Evolutionary conservation across 2,888 invertebrate species (phyloP), one percentile per base, ranked within the genome.

Genomic region (Molorchus minor): DNA sequence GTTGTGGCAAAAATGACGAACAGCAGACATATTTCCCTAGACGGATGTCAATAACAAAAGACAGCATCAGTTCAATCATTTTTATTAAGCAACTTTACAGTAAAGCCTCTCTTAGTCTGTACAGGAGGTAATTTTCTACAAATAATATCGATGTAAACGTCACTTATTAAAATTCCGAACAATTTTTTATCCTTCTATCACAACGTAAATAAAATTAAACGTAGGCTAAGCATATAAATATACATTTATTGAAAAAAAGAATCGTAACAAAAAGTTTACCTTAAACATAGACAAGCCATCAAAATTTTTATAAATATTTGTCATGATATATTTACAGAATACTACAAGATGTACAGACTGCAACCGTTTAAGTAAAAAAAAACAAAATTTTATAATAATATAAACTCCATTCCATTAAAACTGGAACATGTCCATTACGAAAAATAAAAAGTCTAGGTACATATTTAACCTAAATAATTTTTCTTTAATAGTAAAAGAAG

Each of bases 11-110:
- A n/a, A n/a, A n/a, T n/a, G n/a, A n/a, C n/a, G n/a, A n/a, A n/a
- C n/a, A n/a, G n/a, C n/a, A n/a, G n/a, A n/a, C n/a, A n/a, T n/a
- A n/a, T n/a, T n/a, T n/a, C n/a, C n/a, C 25, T 25, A 29, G 29
- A 10, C 16, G 30, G 30, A 10, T 33, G 52, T 21, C 25, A 67
- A 65, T 57, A 62, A 64, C 33, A 56, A 61, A 58, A 58, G 47
- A 58, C 49, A n/a, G n/a, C n/a, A 43, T 56, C 59, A 54, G 60
- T 69, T 69, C 66, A 62, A 59, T 69, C 62, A 56, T 70, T 79
- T 77, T 78, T 77, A 78, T 79, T 78, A 79, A 80, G 80, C 80
- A 79, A 80, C 77, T 77, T 79, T 79, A 79, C 79, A 79, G 77
- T 75, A 78, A 79, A 79, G 79, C 79, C 75, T 74, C 73, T 77